Evolutionary conservation across 2,797 vertebrate species (phyloP), one percentile per base, ranked within the genome.

Genomic region (Hafferia zeledoni): DNA sequence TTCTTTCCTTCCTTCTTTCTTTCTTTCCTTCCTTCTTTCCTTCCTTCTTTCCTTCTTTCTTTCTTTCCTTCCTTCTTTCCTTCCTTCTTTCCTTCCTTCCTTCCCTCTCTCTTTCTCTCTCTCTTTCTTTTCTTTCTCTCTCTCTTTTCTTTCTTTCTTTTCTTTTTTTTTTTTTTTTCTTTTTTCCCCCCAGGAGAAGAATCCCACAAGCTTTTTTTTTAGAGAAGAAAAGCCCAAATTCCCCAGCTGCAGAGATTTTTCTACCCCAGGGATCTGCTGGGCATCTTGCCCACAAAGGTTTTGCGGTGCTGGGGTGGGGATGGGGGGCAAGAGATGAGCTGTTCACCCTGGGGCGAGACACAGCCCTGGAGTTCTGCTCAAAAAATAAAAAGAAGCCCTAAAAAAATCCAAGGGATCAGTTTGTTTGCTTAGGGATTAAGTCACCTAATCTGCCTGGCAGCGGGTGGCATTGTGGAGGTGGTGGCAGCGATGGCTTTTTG

Each of bases 371-470:
- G 35, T 69, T 76, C 64, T 43, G 33, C 28, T 17, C 67, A 13
- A 56, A 67, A 61, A 75, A 59, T 15, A 43, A 59, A 55, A 23
- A 17, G n/a, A 31, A 31, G 10, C 25, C 14, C 7, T 57, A 9
- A 50, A 12, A 11, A 53, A 47, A 47, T 59, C 72, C 39, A 23
- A 35, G 59, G 80, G 87, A 72, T 90, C 59, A 72, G 80, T 81
- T 93, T 71, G 70, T 95, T 95, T 93, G 35, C 44, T 83, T 57
- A 65, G 67, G 17, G 77, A 95, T 90, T 75, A 79, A 94, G 59
- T 53, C 81, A 31, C 47, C 70, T 65, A 64, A 86, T 72, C 74
- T 85, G 30, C 46, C 57, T 11, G 18, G 80, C 53, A 88, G 90
- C 3, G 14, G 68, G 80, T 74, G 74, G 31, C 86, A 60, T 56